These are phyloP conservation scores for Quadroppia sp. DNA, from an alignment of 2,888 invertebrate species.

Conservation along the genomic window DNA sequence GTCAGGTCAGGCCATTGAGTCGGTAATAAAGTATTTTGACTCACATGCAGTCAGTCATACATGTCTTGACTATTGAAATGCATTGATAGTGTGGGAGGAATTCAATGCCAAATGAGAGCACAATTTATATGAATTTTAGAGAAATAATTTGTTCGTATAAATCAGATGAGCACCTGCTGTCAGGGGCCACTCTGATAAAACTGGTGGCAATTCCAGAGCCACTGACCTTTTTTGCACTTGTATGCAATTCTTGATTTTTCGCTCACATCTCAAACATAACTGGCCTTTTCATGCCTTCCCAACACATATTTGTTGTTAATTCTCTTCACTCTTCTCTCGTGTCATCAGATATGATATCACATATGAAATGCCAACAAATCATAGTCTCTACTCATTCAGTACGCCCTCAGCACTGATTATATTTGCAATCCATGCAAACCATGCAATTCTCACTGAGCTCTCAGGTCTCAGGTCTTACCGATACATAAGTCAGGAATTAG, in stretches of 20 bases:
- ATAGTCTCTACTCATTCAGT: not conserved
- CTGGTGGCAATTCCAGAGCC: not conserved
- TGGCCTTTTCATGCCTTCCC: constrained; percentile 12
- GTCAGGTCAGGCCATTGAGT: constrained; percentile 29
- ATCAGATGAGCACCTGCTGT: constrained; percentile 34
- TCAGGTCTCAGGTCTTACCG: constrained; percentile 1
- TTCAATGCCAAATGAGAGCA: not conserved
- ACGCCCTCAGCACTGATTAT: constrained; percentile 35
- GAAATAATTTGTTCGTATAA: constrained; percentile 32
- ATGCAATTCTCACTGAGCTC: not conserved
- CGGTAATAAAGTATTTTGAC: constrained; percentile 8
- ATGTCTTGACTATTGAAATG: constrained; percentile 4
- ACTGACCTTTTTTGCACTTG: constrained; percentile 37
- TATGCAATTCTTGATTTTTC: too few relatives aligned
- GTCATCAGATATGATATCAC: constrained; percentile 34
- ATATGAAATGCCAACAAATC: constrained; percentile 28
- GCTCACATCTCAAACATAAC: too few relatives aligned
- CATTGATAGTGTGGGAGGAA: constrained; percentile 32
- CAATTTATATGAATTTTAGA: constrained; percentile 29
- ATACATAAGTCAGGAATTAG: constrained; percentile 28
- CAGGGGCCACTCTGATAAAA: not conserved
- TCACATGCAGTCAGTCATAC: not conserved
- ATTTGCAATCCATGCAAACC: constrained; percentile 10
- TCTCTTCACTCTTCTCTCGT: not conserved
- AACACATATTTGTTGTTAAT: not conserved